These are phyloP conservation scores for Acronicta psi DNA, from an alignment of 2,888 invertebrate species.

Conservation along the genomic window DNA sequence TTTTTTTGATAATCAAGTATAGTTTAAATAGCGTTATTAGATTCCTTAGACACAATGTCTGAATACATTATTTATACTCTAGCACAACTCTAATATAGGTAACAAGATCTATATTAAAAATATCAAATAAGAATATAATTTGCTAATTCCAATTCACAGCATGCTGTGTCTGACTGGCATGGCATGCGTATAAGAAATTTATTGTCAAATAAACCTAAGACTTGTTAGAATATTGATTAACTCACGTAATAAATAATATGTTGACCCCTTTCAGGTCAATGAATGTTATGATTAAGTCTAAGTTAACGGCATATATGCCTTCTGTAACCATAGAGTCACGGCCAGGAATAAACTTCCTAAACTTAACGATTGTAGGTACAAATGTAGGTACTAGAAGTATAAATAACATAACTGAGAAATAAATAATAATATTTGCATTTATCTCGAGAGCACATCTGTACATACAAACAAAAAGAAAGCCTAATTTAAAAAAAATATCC, in stretches of 20 bases:
- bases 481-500: conserved; percentile 1
- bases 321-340: neutral
- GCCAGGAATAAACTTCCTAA: neutral
- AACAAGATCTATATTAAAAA: too few relatives aligned
- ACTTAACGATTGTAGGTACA: neutral
- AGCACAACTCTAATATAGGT: too few relatives aligned
- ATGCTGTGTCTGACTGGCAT: neutral
- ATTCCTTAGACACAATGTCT: too few relatives aligned
- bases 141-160: neutral
- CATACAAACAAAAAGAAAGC: neutral
- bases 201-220: conserved; percentile 2
- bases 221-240: conserved; percentile 9
- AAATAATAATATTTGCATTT: neutral
- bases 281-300: conserved; percentile 1
- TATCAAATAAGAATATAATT: too few relatives aligned
- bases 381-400: too few relatives aligned
- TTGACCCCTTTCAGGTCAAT: conserved; percentile 13
- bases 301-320: neutral
- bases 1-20: too few relatives aligned
- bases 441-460: neutral
- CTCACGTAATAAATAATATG: conserved; percentile 5
- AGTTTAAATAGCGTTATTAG: too few relatives aligned
- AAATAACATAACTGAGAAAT: too few relatives aligned
- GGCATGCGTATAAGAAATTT: conserved; percentile 3
- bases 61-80: too few relatives aligned